Percentiles rank a stretch among this genome's conserved stretches.
Evolutionary conservation across 1,140 invertebrate genomes (phyloP).

Genomic region (Leptinotarsa undecemlineata): DNA sequence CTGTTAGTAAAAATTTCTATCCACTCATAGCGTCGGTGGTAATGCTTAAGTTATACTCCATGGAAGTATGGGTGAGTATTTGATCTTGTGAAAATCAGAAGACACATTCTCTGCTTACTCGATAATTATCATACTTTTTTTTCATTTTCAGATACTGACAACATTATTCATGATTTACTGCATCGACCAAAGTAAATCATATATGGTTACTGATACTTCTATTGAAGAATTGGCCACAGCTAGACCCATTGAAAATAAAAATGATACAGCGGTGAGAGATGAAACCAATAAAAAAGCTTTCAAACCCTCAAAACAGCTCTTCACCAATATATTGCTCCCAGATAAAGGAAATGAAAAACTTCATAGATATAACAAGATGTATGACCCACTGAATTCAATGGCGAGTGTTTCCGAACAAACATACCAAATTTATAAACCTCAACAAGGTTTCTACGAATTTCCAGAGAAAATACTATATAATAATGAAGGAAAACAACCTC

Average conservation of each 20-base stretch:
- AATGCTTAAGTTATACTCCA: neutral
- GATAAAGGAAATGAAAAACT: neutral
- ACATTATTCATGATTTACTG: neutral
- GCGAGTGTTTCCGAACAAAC: too few species aligned
- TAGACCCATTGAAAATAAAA: neutral
- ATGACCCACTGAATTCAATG: neutral
- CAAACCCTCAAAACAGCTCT: conserved; percentile 13
- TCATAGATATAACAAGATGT: neutral
- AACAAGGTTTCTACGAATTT: neutral
- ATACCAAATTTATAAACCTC: too few species aligned
- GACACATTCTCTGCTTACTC: too few species aligned
- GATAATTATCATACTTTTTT: too few species aligned
- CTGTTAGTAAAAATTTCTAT: neutral
- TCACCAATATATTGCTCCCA: neutral
- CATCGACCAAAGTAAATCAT: neutral
- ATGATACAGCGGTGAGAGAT: too few species aligned
- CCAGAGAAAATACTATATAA: neutral
- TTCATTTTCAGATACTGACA: neutral
- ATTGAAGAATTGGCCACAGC: neutral
- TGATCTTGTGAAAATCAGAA: neutral
- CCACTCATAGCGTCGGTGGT: neutral
- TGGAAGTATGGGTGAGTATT: neutral
- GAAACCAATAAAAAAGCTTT: neutral
- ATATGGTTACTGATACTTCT: neutral
- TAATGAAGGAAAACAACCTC: neutral